Evolutionary conservation across 2,888 invertebrate genomes (phyloP).

Genomic region (Meandrusa payeni): DNA sequence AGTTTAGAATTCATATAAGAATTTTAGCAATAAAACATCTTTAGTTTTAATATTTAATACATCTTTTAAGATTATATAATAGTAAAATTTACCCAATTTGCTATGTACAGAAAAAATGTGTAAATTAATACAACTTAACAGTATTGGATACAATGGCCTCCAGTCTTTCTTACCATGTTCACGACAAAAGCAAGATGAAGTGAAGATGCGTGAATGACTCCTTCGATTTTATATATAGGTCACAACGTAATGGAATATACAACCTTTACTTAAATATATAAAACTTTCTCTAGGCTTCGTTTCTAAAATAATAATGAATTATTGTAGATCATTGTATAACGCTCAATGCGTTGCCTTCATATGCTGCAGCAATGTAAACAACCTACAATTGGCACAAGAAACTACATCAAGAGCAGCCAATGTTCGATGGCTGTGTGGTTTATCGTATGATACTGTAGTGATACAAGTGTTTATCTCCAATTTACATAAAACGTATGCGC

Average conservation of each 20-base stretch:
- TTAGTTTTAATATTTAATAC: no score
- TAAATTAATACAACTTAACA: no score
- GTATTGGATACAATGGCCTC: neutral
- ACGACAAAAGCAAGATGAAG: constrained; percentile 39
- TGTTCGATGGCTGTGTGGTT: constrained; percentile 61
- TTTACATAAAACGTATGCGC: constrained; percentile 43
- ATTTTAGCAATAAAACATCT: no score
- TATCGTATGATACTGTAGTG: constrained; percentile 60
- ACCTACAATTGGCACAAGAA: constrained; percentile 72
- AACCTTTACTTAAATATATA: no score
- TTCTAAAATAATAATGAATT: no score
- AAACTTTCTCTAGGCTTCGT: no score
- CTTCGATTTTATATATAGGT: constrained; percentile 66
- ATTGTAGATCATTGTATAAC: constrained; percentile 12
- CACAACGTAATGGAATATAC: constrained; percentile 47
- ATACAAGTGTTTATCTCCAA: constrained; percentile 50
- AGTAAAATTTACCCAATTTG: no score
- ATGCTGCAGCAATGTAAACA: constrained; percentile 51
- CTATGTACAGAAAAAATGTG: no score
- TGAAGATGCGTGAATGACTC: constrained; percentile 62
- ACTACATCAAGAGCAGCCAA: constrained; percentile 69
- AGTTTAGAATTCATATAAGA: no score
- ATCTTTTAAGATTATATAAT: no score
- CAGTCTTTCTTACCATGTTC: constrained; percentile 24
- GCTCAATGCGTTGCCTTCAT: constrained; percentile 39